These are phyloP conservation scores for Trididemnum clinides DNA, from an alignment of 23 tunicate species.

Conservation along the genomic window DNA sequence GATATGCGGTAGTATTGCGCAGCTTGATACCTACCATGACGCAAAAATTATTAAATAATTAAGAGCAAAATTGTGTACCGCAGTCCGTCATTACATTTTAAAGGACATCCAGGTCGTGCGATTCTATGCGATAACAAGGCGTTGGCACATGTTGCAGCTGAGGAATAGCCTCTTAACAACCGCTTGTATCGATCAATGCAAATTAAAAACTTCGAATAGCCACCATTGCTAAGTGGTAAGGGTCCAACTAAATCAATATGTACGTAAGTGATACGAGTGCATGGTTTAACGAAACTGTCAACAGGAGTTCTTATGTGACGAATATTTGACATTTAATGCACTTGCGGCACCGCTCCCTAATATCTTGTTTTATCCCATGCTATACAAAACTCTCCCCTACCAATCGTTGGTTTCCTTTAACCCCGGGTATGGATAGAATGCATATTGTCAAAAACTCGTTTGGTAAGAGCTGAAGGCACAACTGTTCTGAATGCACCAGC, in stretches of 20 bases:
- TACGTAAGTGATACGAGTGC: background rate
- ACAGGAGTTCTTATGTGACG: background rate
- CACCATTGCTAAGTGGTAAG: slow-evolving; percentile 7
- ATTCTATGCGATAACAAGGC: background rate
- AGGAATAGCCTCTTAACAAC: background rate
- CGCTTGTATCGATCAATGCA: background rate
- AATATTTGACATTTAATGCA: slow-evolving; percentile 25
- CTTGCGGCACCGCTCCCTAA: background rate
- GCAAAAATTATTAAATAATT: background rate
- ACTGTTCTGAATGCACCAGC: background rate
- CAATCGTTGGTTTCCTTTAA: background rate
- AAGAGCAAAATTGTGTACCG: background rate
- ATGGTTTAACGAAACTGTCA: background rate
- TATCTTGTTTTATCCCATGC: slow-evolving; percentile 22
- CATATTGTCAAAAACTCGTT: background rate
- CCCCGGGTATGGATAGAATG: slow-evolving; percentile 7
- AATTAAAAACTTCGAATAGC: background rate
- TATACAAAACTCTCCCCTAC: slow-evolving; percentile 25
- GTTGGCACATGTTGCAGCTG: background rate
- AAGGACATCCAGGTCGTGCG: background rate
- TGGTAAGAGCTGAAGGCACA: background rate
- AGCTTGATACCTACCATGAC: background rate
- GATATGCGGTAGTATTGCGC: slow-evolving; percentile 12
- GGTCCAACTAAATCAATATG: slow-evolving; percentile 33
- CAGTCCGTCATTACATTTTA: background rate